Evolutionary conservation across 2,888 invertebrate species (phyloP).

Genomic region (Seira musarum): DNA sequence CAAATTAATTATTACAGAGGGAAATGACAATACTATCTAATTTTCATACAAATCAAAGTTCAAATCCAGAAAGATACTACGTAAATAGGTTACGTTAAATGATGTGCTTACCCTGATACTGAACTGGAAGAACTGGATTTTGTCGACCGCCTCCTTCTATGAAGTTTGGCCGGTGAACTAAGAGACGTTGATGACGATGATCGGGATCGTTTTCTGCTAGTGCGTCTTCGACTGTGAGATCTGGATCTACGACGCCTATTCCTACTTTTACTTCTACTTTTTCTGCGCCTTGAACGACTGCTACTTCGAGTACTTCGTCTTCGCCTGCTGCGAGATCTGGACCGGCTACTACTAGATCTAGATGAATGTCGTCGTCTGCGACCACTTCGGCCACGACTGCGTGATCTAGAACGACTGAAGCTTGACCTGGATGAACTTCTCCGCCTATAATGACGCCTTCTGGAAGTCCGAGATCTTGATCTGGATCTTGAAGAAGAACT

Average conservation of each 20-base stretch:
- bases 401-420: constrained; percentile 24
- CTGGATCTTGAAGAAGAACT: constrained; percentile 35
- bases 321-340: constrained; percentile 4
- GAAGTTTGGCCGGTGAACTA: constrained; percentile 1
- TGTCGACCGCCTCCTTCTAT: neutral
- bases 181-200: constrained; percentile 1
- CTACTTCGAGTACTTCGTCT: too few species aligned
- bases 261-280: neutral
- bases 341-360: too few species aligned
- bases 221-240: neutral
- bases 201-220: neutral
- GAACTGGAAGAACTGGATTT: neutral
- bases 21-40: too few species aligned
- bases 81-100: too few species aligned
- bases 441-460: constrained; percentile 14
- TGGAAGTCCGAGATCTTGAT: constrained; percentile 28
- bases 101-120: too few species aligned
- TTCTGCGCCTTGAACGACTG: constrained; percentile 6
- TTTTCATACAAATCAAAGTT: too few species aligned
- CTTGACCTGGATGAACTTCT: constrained; percentile 67
- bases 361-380: neutral
- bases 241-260: constrained; percentile 22
- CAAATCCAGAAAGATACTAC: too few species aligned
- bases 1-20: neutral
- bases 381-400: neutral